Evolutionary conservation across 2,113 vertebrate genomes (phyloP), one percentile per base, ranked within the genome.

Genomic region (Mesoclemmys tuberculata): DNA sequence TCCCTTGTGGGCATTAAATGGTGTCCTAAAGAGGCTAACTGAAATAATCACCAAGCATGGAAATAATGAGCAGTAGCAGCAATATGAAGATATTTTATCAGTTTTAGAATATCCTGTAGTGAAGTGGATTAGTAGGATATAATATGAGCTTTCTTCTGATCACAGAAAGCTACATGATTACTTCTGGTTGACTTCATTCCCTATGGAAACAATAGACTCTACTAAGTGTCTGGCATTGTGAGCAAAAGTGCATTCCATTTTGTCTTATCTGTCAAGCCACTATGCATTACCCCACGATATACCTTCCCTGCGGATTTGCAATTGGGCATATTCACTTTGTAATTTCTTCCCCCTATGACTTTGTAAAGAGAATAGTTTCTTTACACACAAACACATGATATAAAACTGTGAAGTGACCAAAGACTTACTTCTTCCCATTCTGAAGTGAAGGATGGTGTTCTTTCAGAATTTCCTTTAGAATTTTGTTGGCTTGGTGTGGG

Each of bases 371-470:
- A 93, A 44, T 19, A 90, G 82, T 9, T 4, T 71, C 82, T 86
- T 91, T 54, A 58, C 2, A n/a, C n/a, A n/a, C n/a, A n/a, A n/a
- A n/a, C n/a, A n/a, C n/a, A n/a, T n/a, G n/a, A n/a, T n/a, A n/a
- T n/a, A n/a, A n/a, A n/a, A n/a, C n/a, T n/a, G 58, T 41, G 92
- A 97, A 92, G 88, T 14, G 49, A 93, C n/a, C 27, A 82, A 58
- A 54, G 44, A 88, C 98, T 98, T 98, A 99, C 99, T 98, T 99
- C 99, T 97, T 99, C 99, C 99, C 99, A 99, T 97, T 99, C 99
- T 1, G 99, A 99, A 3, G 99, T 99, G 97, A 99, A 99, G 83
- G 99, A 99, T 9, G 99, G 99, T 0, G 99, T 99, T 94, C 99
- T 98, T 97, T 99, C 99, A 1, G 99, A 98, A 97, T 98, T 98